Base-by-base conservation (phyloP, 2,797 vertebrate genomes). In the Neopelma chrysocephalum region DNA sequence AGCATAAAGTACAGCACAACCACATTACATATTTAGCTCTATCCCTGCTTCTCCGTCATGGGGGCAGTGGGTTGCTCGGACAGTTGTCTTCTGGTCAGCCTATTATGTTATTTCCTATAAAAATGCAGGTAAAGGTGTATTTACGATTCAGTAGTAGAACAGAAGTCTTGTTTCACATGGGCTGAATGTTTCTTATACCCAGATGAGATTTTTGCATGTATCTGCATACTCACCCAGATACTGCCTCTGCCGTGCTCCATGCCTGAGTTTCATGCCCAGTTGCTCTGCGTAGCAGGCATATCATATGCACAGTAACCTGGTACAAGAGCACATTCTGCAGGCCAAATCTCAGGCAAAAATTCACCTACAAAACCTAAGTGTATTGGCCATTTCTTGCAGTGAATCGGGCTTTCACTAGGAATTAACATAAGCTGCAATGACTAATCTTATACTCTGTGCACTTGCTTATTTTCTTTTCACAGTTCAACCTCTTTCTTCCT, bases 401-500 rank as follows among this genome's bases (percentile, higher is more conserved):
- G 93, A 95, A 90, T 92, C 6, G 54, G 91, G 91, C 80, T 97
- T 97, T 96, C 82, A 93, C 81, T 96, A 93, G 75, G 95, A 95
- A 96, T 96, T 96, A 97, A 93, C 50, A 7, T 86, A 93, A 97
- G 80, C 88, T 92, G 90, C 68, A 87, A 82, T 25, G 75, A 94
- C 54, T 95, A 92, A 93, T 96, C 86, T 92, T 84, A 88, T 25
- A 85, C 70, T 94, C 79, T 88, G 83, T 65, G 65, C 54, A 69
- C 85, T 95, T 91, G 86, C 89, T 93, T 94, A 62, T 95, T 95
- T 95, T 94, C 76, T 95, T 97, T 94, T 90, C 89, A 94, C 94
- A 96, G 89, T 87, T 96, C 87, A 92, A 86, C 60, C 82, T 73
- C 50, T 66, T 94, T 91, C 92, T 92, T 95, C 90, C 78, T 82